These are phyloP conservation scores for Zosterops japonicus DNA, from an alignment of 2,113 vertebrate genomes.

Conservation along the genomic window DNA sequence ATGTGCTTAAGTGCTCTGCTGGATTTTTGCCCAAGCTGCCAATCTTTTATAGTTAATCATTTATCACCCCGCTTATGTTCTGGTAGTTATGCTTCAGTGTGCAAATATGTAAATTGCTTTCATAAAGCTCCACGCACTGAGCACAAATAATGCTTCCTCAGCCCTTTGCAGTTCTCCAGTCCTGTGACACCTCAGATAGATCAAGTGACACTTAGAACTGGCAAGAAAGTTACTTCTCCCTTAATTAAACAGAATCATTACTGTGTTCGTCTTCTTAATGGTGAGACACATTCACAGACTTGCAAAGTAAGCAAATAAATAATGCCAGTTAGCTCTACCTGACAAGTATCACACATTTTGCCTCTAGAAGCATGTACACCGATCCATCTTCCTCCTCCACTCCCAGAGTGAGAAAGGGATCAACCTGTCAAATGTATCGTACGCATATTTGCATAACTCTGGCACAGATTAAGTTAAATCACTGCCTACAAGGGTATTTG, in stretches of 20 bases:
- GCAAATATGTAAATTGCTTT: conserved; percentile 64
- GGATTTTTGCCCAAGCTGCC: conserved; percentile 26
- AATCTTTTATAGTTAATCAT: conserved; percentile 51
- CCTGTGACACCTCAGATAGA: conserved; percentile 17
- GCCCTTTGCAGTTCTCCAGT: conserved; percentile 9
- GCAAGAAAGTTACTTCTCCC: conserved; percentile 23
- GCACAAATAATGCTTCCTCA: conserved; percentile 56
- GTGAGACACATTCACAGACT: neutral
- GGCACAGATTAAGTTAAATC: neutral
- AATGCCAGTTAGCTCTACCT: neutral
- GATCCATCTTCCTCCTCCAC: neutral
- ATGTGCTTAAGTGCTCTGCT: conserved; percentile 24
- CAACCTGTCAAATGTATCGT: neutral
- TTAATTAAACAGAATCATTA: conserved; percentile 51
- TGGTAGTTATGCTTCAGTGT: conserved; percentile 49
- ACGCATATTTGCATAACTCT: neutral
- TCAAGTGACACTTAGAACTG: conserved; percentile 12
- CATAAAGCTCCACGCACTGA: neutral
- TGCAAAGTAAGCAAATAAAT: conserved; percentile 51
- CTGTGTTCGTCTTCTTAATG: neutral
- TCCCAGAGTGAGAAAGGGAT: neutral
- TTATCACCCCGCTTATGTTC: conserved; percentile 12
- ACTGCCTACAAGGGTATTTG: neutral
- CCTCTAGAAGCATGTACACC: neutral
- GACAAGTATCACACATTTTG: neutral